These are phyloP conservation scores for Rhaphigaster nebulosa DNA, from an alignment of 2,888 invertebrate species.

Conservation along the genomic window DNA sequence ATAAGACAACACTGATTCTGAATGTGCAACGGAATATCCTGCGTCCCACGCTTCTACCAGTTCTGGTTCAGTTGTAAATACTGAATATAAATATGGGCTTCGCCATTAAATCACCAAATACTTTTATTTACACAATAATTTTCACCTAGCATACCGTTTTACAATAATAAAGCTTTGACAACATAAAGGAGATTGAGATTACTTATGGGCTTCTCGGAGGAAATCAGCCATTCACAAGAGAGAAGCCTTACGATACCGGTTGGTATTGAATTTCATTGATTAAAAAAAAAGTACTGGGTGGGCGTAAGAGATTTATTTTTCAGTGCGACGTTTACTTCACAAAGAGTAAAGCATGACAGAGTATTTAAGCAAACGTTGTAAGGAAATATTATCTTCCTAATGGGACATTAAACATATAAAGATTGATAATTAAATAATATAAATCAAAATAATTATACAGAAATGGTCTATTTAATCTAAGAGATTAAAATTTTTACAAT, in stretches of 20 bases:
- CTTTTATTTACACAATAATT: conserved; percentile 29
- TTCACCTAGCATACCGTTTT: not conserved
- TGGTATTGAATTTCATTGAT: not conserved
- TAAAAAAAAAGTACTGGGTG: not conserved
- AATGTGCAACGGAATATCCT: conserved; percentile 24
- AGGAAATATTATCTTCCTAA: not conserved
- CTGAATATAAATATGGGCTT: not conserved
- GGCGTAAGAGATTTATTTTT: not conserved
- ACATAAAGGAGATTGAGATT: not conserved
- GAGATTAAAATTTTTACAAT: no score
- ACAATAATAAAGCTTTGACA: not conserved
- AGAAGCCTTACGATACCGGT: not conserved
- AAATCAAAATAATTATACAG: no score
- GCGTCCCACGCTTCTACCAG: not conserved
- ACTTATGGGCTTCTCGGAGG: not conserved
- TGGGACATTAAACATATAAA: not conserved
- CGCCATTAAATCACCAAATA: not conserved
- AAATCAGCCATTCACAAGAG: not conserved
- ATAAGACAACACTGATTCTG: not conserved
- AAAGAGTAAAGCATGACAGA: not conserved
- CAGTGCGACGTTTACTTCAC: not conserved
- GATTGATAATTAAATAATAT: no score
- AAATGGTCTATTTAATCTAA: no score
- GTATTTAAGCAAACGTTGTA: not conserved
- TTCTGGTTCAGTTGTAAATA: conserved; percentile 24